Evolutionary conservation across 1,140 invertebrate genomes (phyloP), one percentile per base, ranked within the genome.

Genomic region (Lerema accius): DNA sequence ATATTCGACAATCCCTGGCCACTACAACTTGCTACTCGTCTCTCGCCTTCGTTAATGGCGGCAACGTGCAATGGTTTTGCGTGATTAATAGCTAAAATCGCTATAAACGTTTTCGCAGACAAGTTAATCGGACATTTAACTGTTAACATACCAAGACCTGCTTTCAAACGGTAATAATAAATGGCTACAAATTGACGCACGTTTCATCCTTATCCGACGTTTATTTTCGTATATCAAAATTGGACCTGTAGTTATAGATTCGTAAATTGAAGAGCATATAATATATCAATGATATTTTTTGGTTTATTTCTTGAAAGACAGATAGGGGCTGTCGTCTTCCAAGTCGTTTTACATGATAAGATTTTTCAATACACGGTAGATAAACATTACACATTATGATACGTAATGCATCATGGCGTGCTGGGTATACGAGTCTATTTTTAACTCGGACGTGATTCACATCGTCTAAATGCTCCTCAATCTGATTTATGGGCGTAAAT

Each of bases 401-500:
- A n/a, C n/a, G 14, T 39, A 43, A 43, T 7, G 46, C 28, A 35
- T 16, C 26, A 32, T 35, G 28, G 46, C 28, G 46, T 50, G 28
- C 28, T n/a, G 46, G 28, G 1, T 50, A 4, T 32, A 50, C 13
- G 14, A 28, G 40, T 56, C 53, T 56, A 56, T 56, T 56, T 58
- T 58, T 58, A 46, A 58, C 55, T 35, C 15, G 28, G 35, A 59
- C 42, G 28, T 59, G 55, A 48, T 59, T 59, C 55, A 48, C 55
- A 59, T 59, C 32, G 16, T 26, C 6, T 59, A 45, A 58, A 58
- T 58, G 42, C n/a, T 39, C 55, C 16, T 58, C 42, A 46, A 67
- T 63, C 63, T 67, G 70, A 64, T 63, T 59, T 64, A 74, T 72
- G 76, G 68, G 63, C 69, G 73, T 66, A 63, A 65, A 73, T 71